Conservation (phyloP, 1,140 invertebrate species). For the Leptinotarsa undecemlineata region DNA sequence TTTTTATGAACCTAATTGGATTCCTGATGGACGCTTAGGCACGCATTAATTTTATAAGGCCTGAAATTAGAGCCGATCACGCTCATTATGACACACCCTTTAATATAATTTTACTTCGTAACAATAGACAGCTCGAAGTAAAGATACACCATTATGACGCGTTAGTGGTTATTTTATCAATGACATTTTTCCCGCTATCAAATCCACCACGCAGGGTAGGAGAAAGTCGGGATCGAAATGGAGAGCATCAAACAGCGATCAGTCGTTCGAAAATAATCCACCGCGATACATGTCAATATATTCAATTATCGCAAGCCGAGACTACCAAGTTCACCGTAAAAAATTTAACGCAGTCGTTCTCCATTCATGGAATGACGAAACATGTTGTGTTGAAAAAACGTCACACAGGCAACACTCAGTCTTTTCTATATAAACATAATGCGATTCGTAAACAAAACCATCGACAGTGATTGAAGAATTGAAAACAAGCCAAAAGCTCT, state of each 20-base stretch:
- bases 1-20: too few species aligned
- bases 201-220: neutral
- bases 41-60: too few species aligned
- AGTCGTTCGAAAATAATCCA: neutral
- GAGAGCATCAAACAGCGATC: conserved; percentile 1
- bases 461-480: neutral
- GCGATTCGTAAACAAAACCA: neutral
- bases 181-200: neutral
- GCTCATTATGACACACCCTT: too few species aligned
- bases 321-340: neutral
- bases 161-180: too few species aligned
- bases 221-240: neutral
- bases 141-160: too few species aligned
- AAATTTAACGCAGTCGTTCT: neutral
- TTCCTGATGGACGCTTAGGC: too few species aligned
- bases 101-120: too few species aligned
- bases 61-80: too few species aligned
- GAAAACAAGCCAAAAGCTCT: neutral
- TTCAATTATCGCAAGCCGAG: neutral
- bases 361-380: neutral
- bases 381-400: neutral
- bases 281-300: neutral
- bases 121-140: too few species aligned
- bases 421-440: neutral
- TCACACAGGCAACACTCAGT: neutral